Evolutionary conservation across 35 echinoderm and acorn worm genomes (phyloP).

Genomic region (Eucidaris tribuloides): DNA sequence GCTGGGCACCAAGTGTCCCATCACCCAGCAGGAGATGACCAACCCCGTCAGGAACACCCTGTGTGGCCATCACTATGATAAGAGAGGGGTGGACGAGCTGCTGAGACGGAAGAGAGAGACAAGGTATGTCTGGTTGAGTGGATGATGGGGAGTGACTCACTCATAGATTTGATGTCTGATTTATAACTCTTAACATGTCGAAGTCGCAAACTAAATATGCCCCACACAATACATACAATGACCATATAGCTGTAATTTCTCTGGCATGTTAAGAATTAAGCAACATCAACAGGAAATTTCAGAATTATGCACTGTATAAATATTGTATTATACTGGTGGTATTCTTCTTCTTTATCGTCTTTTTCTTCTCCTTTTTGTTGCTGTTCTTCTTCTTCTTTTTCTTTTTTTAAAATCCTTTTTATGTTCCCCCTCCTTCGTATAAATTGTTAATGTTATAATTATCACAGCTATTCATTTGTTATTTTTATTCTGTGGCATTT

Average conservation of each 20-base stretch:
- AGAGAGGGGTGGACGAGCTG: background rate
- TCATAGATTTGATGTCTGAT: background rate
- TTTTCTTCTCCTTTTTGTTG: no score
- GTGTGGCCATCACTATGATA: slow-evolving; percentile 18
- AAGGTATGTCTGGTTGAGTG: background rate
- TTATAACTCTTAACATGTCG: background rate
- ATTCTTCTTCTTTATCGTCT: no score
- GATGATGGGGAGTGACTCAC: background rate
- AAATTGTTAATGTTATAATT: no score
- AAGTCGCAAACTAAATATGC: background rate
- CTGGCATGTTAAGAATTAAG: background rate
- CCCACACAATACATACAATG: background rate
- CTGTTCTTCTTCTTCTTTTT: no score
- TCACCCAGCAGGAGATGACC: slow-evolving; percentile 20
- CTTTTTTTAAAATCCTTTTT: no score
- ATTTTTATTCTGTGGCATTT: no score
- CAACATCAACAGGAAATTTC: background rate
- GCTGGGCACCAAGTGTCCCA: slow-evolving; percentile 2
- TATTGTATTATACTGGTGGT: no score
- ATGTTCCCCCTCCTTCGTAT: no score
- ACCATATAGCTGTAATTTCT: background rate
- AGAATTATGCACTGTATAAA: no score
- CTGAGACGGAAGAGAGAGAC: background rate
- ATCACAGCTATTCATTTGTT: no score
- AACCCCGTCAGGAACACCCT: background rate